These are phyloP conservation scores for Margaritifera margaritifera DNA, from an alignment of 2,888 invertebrate genomes.

Conservation along the genomic window DNA sequence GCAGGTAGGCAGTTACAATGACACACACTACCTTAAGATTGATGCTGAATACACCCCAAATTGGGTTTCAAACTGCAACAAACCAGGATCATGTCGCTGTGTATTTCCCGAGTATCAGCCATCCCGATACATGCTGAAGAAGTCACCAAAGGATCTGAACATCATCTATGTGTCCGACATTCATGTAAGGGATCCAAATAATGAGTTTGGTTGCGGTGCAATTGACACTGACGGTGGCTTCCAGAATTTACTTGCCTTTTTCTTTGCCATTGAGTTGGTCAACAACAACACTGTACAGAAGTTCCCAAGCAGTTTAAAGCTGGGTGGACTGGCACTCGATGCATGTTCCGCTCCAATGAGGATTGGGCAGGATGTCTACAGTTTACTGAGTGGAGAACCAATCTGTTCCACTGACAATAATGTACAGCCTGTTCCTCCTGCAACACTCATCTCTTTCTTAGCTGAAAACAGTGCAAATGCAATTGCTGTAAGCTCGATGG, in stretches of 20 bases:
- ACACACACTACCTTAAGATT: constrained; percentile 64
- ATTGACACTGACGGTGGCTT: constrained; percentile 65
- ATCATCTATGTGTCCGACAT: constrained; percentile 72
- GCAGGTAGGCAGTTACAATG: constrained; percentile 69
- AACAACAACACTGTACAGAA: constrained; percentile 60
- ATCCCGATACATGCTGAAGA: constrained; percentile 59
- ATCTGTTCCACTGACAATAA: constrained; percentile 57
- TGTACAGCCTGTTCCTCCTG: constrained; percentile 55
- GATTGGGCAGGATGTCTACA: constrained; percentile 70
- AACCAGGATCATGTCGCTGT: constrained; percentile 45
- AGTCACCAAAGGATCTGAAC: constrained; percentile 63
- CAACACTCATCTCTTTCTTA: constrained; percentile 66
- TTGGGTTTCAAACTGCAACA: constrained; percentile 50
- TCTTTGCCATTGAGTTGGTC: constrained; percentile 71
- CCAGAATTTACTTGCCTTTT: constrained; percentile 72
- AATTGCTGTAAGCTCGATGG: constrained; percentile 63
- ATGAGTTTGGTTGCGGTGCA: constrained; percentile 69
- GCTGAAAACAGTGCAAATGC: constrained; percentile 61
- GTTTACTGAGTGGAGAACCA: constrained; percentile 68
- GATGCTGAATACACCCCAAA: constrained; percentile 50
- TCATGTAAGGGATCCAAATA: constrained; percentile 64
- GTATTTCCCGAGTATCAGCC: constrained; percentile 51
- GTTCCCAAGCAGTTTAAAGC: constrained; percentile 51
- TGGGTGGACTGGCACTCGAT: constrained; percentile 71
- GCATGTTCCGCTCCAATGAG: constrained; percentile 67